A percentile compares a stretch with the other conserved stretches of the same genome.
phyloP scores from a whole-genome alignment of 2,797 vertebrate species.

The Myiotriccus ornatus region DNA sequence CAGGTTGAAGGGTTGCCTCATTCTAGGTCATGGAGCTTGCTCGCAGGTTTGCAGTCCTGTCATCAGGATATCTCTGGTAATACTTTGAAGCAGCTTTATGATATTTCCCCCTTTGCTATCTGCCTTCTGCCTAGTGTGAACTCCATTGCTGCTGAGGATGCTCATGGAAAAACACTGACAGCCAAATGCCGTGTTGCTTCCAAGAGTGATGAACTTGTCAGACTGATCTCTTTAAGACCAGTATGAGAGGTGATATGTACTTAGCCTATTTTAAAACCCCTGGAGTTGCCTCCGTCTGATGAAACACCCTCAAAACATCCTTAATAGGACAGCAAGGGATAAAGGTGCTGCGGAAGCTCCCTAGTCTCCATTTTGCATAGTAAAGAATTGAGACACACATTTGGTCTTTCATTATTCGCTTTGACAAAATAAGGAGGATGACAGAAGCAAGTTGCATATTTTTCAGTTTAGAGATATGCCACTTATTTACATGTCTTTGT shows the following conservation, averaged over 20 bases:
- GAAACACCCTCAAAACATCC: not conserved
- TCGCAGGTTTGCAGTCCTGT: not conserved
- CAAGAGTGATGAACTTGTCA: not conserved
- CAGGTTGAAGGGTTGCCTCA: not conserved
- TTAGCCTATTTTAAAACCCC: not conserved
- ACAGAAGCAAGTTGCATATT: not conserved
- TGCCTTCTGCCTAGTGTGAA: not conserved
- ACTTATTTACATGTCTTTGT: not conserved
- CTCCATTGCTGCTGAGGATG: not conserved
- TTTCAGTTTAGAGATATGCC: not conserved
- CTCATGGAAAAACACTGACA: not conserved
- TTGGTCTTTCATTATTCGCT: not conserved
- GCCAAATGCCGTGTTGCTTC: not conserved
- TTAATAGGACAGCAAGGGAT: not conserved
- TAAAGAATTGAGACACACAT: not conserved
- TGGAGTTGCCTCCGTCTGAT: not conserved
- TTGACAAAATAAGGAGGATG: not conserved
- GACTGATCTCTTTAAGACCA: not conserved
- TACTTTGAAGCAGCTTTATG: not conserved
- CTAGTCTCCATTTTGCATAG: not conserved
- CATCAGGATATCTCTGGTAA: not conserved
- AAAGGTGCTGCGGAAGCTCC: not conserved
- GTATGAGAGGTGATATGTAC: not conserved
- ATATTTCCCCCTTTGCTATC: not conserved
- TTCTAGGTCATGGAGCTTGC: not conserved